Conservation (phyloP, 2,113 vertebrate species). For the Erpornis zantholeuca region DNA sequence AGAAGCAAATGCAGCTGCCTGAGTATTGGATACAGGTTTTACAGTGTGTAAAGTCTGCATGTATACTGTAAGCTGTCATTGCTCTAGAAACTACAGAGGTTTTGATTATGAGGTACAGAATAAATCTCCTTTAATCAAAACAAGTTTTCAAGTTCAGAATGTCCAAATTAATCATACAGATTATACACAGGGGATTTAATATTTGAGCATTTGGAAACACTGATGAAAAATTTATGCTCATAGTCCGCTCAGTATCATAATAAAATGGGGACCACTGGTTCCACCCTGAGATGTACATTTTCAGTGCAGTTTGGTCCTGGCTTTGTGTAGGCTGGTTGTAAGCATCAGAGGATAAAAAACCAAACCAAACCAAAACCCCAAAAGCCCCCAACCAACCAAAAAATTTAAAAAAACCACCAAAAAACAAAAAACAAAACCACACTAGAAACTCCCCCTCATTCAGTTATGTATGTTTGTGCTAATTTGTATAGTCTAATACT, state of each 20-base stretch:
- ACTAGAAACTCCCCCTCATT: fast-evolving
- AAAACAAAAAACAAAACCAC: too few species aligned
- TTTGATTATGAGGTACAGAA: background rate
- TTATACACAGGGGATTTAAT: background rate
- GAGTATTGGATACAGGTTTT: background rate
- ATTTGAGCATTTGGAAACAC: background rate
- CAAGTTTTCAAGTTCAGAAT: background rate
- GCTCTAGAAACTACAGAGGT: background rate
- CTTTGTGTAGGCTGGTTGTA: too few species aligned
- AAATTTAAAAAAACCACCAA: background rate
- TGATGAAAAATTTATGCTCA: background rate
- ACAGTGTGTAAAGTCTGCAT: background rate
- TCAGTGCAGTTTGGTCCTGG: background rate
- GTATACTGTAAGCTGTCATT: background rate
- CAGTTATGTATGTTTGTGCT: background rate
- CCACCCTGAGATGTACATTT: background rate
- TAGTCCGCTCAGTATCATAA: background rate
- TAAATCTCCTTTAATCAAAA: background rate
- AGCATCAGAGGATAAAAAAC: background rate
- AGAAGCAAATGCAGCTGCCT: background rate
- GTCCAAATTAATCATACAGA: background rate
- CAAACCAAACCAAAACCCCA: background rate
- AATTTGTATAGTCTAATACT: background rate
- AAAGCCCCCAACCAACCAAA: background rate
- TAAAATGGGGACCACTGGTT: background rate